A percentile compares a stretch with the other conserved stretches of the same genome.
phyloP scores from a whole-genome alignment of 2,113 vertebrate species.

The Ramphastos sulfuratus region DNA sequence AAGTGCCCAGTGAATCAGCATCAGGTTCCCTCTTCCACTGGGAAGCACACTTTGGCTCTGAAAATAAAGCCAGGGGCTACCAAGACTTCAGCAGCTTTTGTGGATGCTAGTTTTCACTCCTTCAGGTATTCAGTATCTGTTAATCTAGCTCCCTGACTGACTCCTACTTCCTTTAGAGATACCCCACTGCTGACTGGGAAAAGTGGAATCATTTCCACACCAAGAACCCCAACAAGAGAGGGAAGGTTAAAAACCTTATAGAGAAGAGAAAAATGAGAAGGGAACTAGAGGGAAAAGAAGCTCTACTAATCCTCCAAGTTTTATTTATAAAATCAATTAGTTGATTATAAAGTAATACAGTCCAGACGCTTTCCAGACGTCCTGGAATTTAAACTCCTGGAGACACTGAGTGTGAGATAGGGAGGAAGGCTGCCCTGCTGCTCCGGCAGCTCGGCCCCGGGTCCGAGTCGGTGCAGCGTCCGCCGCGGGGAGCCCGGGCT shows the following conservation, averaged over 20 bases:
- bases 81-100: background rate
- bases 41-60: background rate
- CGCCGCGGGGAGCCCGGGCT: background rate
- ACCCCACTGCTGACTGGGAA: background rate
- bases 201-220: background rate
- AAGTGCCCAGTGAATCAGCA: background rate
- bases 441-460: background rate
- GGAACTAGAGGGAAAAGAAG: background rate
- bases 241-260: background rate
- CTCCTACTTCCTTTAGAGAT: background rate
- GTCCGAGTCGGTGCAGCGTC: background rate
- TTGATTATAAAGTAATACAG: background rate
- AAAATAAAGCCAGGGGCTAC: background rate
- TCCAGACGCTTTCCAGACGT: background rate
- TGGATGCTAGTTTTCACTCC: background rate
- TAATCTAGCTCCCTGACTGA: background rate
- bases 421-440: too few relatives aligned
- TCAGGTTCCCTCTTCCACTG: background rate
- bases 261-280: background rate
- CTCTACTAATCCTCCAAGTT: background rate
- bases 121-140: background rate
- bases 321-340: background rate
- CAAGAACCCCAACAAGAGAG: background rate
- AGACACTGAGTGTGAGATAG: background rate
- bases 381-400: background rate